Conservation (phyloP, 2,888 invertebrate species). For the Operophtera brumata region DNA sequence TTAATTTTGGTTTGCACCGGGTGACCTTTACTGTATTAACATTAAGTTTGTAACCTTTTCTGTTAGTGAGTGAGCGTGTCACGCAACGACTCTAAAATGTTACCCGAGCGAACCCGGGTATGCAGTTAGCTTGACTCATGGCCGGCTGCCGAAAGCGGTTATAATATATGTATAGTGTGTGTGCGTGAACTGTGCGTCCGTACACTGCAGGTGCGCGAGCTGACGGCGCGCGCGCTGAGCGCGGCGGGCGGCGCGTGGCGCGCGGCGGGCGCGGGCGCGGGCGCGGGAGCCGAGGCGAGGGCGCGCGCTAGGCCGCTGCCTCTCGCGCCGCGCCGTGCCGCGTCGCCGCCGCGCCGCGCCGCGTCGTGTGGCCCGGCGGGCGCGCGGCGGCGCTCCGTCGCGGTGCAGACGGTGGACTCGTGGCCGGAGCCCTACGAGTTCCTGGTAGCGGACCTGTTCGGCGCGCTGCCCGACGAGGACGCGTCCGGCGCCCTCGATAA, state of each 20-base stretch:
- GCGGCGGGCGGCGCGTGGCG: slow-evolving; percentile 25
- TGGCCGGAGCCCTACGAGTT: slow-evolving; percentile 88
- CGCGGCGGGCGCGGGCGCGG: slow-evolving; percentile 22
- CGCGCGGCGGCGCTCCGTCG: slow-evolving; percentile 33
- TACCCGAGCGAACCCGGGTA: too few species aligned
- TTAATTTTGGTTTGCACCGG: too few species aligned
- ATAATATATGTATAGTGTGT: too few species aligned
- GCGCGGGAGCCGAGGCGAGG: slow-evolving; percentile 23
- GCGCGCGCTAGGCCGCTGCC: slow-evolving; percentile 36
- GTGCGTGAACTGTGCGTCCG: too few species aligned
- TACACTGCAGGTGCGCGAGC: slow-evolving; percentile 35
- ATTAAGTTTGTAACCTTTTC: too few species aligned
- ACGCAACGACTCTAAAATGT: too few species aligned
- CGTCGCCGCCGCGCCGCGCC: slow-evolving; percentile 34
- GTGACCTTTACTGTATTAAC: too few species aligned
- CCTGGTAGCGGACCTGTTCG: slow-evolving; percentile 85
- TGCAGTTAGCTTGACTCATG: too few species aligned
- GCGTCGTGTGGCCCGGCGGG: slow-evolving; percentile 29
- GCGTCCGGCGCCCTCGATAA: slow-evolving; percentile 43
- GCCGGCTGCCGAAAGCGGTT: too few species aligned
- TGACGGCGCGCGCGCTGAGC: slow-evolving; percentile 34
- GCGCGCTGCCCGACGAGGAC: slow-evolving; percentile 57
- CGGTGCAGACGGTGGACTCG: slow-evolving; percentile 84
- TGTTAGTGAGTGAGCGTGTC: too few species aligned
- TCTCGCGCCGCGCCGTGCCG: slow-evolving; percentile 25